phyloP scores from a whole-genome alignment of 2,113 vertebrate species.

The Lepidothrix coronata region DNA sequence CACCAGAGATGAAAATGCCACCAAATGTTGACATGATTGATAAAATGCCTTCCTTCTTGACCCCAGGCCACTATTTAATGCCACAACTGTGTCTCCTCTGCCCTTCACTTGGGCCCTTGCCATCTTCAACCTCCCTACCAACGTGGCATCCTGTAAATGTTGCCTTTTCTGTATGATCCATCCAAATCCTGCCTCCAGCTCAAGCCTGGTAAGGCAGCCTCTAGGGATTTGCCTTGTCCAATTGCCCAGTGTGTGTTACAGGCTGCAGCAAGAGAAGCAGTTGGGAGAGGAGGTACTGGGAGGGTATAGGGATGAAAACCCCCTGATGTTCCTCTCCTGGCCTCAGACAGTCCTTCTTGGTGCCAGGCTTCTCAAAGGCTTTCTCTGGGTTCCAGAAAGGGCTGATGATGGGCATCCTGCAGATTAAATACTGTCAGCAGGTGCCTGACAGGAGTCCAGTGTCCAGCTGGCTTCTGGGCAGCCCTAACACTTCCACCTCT shows the following conservation, averaged over 20 bases:
- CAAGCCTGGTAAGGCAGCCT: not conserved
- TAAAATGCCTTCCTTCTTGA: not conserved
- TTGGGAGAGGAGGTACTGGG: not conserved
- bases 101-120: not conserved
- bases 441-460: not conserved
- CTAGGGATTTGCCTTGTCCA: not conserved
- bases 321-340: not conserved
- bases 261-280: not conserved
- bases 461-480: not conserved
- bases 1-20: not conserved
- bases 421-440: not conserved
- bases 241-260: not conserved
- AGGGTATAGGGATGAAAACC: not conserved
- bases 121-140: not conserved
- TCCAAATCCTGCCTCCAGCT: not conserved
- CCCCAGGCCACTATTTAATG: not conserved
- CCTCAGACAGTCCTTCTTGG: not conserved
- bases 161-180: not conserved
- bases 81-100: not conserved
- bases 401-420: not conserved
- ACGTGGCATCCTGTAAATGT: rapidly evolving
- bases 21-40: not conserved
- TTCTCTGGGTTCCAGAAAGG: not conserved
- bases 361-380: not conserved
- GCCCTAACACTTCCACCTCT: not conserved